These are phyloP conservation scores for Rhinogobius similis DNA, from an alignment of 2,113 vertebrate species.

Conservation along the genomic window DNA sequence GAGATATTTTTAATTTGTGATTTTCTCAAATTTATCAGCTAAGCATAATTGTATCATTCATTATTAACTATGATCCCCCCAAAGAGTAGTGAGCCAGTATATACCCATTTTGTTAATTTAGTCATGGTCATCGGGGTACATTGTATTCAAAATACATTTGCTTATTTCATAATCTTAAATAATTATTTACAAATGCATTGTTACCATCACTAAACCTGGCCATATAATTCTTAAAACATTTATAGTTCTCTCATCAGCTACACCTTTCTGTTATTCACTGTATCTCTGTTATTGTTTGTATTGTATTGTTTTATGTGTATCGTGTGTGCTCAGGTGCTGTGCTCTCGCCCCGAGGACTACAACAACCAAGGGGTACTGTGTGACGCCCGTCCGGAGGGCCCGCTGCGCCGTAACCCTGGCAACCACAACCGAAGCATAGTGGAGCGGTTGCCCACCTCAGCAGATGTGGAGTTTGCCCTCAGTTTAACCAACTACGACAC, in stretches of 20 bases:
- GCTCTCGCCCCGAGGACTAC: conserved; percentile 85
- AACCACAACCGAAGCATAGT: conserved; percentile 84
- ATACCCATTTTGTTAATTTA: neutral
- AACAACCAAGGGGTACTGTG: conserved; percentile 83
- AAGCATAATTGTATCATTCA: neutral
- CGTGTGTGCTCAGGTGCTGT: conserved; percentile 81
- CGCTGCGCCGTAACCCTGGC: conserved; percentile 87
- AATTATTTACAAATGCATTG: too few relatives aligned
- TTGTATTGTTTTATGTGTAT: neutral
- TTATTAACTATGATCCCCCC: neutral
- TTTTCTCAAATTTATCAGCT: conserved; percentile 54
- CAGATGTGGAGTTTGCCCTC: conserved; percentile 90
- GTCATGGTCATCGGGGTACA: too few relatives aligned
- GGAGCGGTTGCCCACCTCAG: conserved; percentile 83
- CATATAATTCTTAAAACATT: neutral
- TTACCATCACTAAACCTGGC: neutral
- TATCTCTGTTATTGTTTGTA: neutral
- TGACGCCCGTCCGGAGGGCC: conserved; percentile 82
- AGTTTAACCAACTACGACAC: conserved; percentile 87
- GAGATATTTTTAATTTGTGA: neutral
- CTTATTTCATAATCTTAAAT: too few relatives aligned
- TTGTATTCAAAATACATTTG: too few relatives aligned
- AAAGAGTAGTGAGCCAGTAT: neutral
- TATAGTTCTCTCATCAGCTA: neutral
- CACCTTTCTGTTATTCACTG: neutral